Evolutionary conservation across 2,113 vertebrate species (phyloP).

Genomic region (Anhinga rufa): DNA sequence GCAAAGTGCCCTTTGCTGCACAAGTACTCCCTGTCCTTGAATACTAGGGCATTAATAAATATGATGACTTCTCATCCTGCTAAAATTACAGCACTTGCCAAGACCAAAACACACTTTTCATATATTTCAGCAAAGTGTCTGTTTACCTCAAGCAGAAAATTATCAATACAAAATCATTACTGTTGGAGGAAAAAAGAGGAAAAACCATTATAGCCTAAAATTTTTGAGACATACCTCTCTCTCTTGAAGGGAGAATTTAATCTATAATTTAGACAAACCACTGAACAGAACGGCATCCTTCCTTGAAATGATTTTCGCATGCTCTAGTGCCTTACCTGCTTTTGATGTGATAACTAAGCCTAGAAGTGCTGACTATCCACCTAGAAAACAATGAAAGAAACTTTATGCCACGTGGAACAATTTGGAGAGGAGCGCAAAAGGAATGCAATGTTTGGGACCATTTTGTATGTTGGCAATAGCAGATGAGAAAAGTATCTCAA

Average conservation of each 20-base stretch:
- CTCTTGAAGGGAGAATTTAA: neutral
- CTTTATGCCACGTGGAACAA: neutral
- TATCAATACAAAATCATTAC: neutral
- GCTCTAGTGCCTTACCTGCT: neutral
- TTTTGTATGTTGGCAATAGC: neutral
- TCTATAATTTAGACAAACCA: conserved; percentile 17
- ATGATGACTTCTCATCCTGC: neutral
- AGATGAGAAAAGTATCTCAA: neutral
- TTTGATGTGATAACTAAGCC: conserved; percentile 24
- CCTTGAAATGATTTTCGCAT: conserved; percentile 28
- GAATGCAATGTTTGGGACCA: neutral
- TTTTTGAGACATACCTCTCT: neutral
- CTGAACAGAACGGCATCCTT: conserved; percentile 29
- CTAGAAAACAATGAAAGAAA: neutral
- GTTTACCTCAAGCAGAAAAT: neutral
- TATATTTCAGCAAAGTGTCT: neutral
- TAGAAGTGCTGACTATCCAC: neutral
- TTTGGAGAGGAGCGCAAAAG: neutral
- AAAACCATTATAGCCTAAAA: neutral
- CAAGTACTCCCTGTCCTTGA: neutral
- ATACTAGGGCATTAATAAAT: neutral
- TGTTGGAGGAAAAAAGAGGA: neutral
- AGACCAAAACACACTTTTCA: neutral
- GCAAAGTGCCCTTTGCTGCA: neutral
- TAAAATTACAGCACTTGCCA: neutral